phyloP scores from a whole-genome alignment of 1,140 invertebrate genomes.

The Tetragonula clypearis region DNA sequence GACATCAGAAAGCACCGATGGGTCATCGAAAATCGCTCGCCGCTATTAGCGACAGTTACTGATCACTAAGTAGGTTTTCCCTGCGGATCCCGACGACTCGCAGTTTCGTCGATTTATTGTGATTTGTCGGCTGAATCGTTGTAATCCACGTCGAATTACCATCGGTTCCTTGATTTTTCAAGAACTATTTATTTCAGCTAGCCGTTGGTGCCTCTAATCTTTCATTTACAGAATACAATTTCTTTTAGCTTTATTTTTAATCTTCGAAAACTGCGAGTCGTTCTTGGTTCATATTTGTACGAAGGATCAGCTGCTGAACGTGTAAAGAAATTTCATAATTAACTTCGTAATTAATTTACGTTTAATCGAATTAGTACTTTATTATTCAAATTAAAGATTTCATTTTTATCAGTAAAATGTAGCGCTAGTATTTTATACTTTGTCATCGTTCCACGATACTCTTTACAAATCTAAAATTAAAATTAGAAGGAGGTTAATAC shows the following conservation, averaged over 20 bases:
- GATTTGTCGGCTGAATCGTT: not conserved
- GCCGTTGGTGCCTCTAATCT: not conserved
- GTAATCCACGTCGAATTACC: not conserved
- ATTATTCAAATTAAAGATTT: too few relatives aligned
- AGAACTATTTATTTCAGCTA: not conserved
- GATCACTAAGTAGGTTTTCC: constrained; percentile 6
- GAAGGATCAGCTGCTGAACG: too few relatives aligned
- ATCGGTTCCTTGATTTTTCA: not conserved
- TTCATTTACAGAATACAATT: not conserved
- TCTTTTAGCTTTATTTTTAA: not conserved
- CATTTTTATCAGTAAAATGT: too few relatives aligned
- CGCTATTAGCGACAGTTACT: constrained; percentile 6
- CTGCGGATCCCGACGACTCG: not conserved
- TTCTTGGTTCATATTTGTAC: too few relatives aligned
- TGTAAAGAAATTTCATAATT: too few relatives aligned
- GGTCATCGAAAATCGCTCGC: constrained; percentile 11
- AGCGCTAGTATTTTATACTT: too few relatives aligned
- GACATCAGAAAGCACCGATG: constrained; percentile 23
- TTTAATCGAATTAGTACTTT: too few relatives aligned
- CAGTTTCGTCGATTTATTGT: not conserved
- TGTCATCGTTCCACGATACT: not conserved
- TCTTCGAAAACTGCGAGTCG: too few relatives aligned
- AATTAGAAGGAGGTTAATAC: not conserved
- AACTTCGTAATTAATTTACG: too few relatives aligned
- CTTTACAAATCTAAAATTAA: not conserved